These are phyloP conservation scores for Drosophila robusta DNA, from an alignment of 2,888 invertebrate genomes.

Conservation along the genomic window DNA sequence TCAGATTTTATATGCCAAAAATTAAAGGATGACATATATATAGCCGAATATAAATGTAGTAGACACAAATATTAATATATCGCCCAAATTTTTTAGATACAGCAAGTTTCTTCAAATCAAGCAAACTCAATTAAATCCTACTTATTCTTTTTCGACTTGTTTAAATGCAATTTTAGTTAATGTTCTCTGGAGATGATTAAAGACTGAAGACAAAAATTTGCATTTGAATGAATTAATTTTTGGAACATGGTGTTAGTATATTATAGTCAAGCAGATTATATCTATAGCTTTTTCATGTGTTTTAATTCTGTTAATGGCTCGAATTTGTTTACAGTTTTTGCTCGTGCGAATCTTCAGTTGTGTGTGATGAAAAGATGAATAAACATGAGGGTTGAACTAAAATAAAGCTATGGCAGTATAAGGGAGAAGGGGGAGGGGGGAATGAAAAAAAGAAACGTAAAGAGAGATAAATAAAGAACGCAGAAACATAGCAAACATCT, in stretches of 20 bases:
- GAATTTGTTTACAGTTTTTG: constrained; percentile 63
- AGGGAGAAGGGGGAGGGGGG: background rate
- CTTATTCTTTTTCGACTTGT: background rate
- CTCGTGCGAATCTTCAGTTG: constrained; percentile 25
- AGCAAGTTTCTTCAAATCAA: too few species aligned
- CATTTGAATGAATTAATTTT: background rate
- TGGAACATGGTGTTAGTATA: constrained; percentile 11
- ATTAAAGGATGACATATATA: too few species aligned
- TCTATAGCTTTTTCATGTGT: constrained; percentile 30
- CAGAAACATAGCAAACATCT: too few species aligned
- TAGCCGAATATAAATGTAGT: too few species aligned
- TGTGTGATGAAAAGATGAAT: constrained; percentile 32
- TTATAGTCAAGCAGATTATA: constrained; percentile 23
- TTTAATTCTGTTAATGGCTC: constrained; percentile 70
- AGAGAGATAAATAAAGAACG: background rate
- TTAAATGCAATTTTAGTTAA: background rate
- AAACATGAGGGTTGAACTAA: constrained; percentile 11
- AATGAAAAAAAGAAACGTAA: background rate
- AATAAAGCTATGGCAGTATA: background rate
- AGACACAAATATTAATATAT: too few species aligned
- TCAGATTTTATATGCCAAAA: too few species aligned
- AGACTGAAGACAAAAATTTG: background rate
- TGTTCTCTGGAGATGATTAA: background rate
- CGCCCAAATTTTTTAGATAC: too few species aligned
- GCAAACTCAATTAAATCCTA: too few species aligned